A percentile compares a stretch with the other conserved stretches of the same genome.
phyloP scores from a whole-genome alignment of 2,888 invertebrate genomes.

The Danaus chrysippus region DNA sequence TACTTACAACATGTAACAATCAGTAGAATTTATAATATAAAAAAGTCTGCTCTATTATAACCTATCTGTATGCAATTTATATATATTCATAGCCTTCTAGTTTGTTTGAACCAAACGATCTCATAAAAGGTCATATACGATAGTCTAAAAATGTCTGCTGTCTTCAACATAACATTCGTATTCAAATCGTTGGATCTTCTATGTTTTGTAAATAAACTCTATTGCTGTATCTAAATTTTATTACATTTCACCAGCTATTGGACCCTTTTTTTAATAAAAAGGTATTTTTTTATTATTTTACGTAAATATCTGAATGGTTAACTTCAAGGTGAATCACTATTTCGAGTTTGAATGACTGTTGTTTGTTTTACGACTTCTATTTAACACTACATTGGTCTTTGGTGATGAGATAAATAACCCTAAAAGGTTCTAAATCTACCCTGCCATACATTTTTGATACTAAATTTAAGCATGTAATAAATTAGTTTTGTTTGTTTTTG shows the following conservation, averaged over 20 bases:
- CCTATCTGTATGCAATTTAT: neutral
- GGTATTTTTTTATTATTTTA: too few relatives aligned
- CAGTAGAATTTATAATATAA: too few relatives aligned
- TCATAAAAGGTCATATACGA: constrained; percentile 10
- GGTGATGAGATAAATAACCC: constrained; percentile 21
- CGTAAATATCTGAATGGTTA: too few relatives aligned
- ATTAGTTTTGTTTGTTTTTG: neutral
- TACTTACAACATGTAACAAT: too few relatives aligned
- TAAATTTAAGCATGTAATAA: constrained; percentile 3
- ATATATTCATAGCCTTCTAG: constrained; percentile 3
- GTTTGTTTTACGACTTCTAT: constrained; percentile 26
- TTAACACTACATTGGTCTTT: constrained; percentile 25
- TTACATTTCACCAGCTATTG: constrained; percentile 4
- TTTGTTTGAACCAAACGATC: constrained; percentile 7
- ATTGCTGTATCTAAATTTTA: constrained; percentile 10
- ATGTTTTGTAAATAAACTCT: constrained; percentile 21
- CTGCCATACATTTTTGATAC: constrained; percentile 15
- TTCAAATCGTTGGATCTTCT: constrained; percentile 19
- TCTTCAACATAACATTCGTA: constrained; percentile 12
- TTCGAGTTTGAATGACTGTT: constrained; percentile 20
- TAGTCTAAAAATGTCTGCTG: constrained; percentile 6
- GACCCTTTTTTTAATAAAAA: constrained; percentile 4
- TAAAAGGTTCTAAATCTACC: constrained; percentile 20
- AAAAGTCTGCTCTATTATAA: too few relatives aligned
- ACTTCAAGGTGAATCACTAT: constrained; percentile 10